Conservation (phyloP, 2,113 vertebrate genomes). For the Neolamprologus sp. region DNA sequence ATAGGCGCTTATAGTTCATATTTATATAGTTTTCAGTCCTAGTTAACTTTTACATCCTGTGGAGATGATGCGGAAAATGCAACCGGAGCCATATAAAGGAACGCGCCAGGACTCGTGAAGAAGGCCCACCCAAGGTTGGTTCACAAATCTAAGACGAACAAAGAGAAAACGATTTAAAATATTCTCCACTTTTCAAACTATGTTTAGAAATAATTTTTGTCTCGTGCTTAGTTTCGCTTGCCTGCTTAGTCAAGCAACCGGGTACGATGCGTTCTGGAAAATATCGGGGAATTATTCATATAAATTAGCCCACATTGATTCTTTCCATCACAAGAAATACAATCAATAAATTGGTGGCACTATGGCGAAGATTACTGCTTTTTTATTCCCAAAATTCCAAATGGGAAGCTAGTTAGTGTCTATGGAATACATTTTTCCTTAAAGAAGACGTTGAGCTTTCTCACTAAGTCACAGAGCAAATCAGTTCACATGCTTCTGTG, state of each 20-base stretch:
- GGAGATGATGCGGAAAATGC: background rate
- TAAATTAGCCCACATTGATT: background rate
- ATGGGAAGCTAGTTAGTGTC: background rate
- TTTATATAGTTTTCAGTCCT: background rate
- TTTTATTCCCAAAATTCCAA: background rate
- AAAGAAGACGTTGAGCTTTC: background rate
- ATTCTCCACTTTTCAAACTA: background rate
- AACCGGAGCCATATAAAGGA: background rate
- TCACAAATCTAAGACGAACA: background rate
- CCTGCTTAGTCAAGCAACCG: background rate
- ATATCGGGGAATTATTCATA: background rate
- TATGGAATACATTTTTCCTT: background rate
- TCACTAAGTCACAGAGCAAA: background rate
- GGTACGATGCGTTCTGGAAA: background rate
- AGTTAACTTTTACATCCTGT: background rate
- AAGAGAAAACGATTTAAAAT: background rate
- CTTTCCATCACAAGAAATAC: background rate
- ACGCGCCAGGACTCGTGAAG: background rate
- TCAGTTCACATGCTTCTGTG: background rate
- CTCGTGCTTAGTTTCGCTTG: background rate
- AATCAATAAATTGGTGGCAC: background rate
- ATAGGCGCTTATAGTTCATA: background rate
- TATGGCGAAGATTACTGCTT: background rate
- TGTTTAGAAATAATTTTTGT: background rate
- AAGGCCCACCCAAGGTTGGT: constrained; percentile 47